Base-by-base conservation (phyloP, 2,113 vertebrate species). In the Pterophyllum scalare region DNA sequence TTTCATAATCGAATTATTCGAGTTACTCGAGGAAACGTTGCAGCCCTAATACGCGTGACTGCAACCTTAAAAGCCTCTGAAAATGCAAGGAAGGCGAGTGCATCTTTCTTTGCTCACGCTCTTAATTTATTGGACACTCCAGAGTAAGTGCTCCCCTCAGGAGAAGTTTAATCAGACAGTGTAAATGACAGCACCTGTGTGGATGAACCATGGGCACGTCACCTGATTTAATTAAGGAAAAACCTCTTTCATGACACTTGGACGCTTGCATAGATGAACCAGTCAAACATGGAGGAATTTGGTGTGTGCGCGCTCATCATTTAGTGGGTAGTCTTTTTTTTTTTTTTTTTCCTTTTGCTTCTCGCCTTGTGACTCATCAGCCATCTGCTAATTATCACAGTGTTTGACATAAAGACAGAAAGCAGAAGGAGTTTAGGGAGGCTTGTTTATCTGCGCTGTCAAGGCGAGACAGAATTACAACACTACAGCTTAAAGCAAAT, bases 301-400 rank as follows among this genome's bases (percentile, higher is more conserved):
- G 40, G n/a, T 22, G 20, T 87, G 67, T n/a, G 19, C 11, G 59
- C 38, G 62, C 40, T 70, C 31, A 54, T 81, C 81, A 40, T 22
- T 78, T 59, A 14, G 43, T 4, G 40, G 9, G 54, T 22, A 38
- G 81, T 22, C 84, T 75, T 26, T 60, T 78, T 33, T 87, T 43
- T 80, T 46, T 87, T 58, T 88, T 54, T 79, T 49, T 84, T 84
- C 64, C 38, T 17, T 24, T 80, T 57, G 6, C 62, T 26, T 74
- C 58, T 77, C 4, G 74, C 59, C 67, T 76, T 12, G 70, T 86
- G 87, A 67, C 77, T 87, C 89, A 88, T 86, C 76, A 83, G 75
- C 67, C 87, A 85, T 93, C 90, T 91, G 88, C 79, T 94, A 89
- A 93, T 94, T 93, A 91, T 89, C 88, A 82, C 85, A 82, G 76